Percentiles rank a stretch among this genome's conserved stretches.
Conservation (phyloP, 2,113 vertebrate genomes). For the Cyphomyrus plagiostoma region DNA sequence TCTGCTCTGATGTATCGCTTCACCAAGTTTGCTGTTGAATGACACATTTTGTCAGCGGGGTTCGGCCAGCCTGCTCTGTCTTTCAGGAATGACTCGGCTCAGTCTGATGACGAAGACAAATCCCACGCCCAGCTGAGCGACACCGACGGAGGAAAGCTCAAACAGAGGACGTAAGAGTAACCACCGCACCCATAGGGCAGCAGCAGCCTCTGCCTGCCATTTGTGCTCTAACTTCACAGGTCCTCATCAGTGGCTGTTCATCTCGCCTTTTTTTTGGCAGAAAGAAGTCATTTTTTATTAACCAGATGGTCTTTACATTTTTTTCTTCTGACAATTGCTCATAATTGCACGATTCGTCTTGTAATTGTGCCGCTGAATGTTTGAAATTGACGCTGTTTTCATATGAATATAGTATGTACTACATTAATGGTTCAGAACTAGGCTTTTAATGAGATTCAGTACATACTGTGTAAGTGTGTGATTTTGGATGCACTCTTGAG, state of each 20-base stretch:
- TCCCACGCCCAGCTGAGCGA: slow-evolving; percentile 74
- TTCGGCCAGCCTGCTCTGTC: slow-evolving; percentile 19
- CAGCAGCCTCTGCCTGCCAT: neutral
- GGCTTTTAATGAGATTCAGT: neutral
- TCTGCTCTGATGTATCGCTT: neutral
- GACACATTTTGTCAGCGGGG: neutral
- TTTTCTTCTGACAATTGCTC: neutral
- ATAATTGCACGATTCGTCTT: neutral
- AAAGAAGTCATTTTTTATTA: neutral
- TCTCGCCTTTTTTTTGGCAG: neutral
- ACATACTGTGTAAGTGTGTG: neutral
- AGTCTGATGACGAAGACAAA: slow-evolving; percentile 97
- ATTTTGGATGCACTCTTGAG: neutral
- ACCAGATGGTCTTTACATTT: neutral
- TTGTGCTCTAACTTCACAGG: neutral
- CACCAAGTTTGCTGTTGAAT: neutral
- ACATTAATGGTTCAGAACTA: neutral
- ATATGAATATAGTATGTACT: neutral
- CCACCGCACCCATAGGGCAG: neutral
- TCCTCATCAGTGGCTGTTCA: neutral
- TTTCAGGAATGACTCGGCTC: slow-evolving; percentile 82
- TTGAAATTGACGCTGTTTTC: neutral
- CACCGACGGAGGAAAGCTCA: slow-evolving; percentile 86
- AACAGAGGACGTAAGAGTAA: slow-evolving; percentile 87
- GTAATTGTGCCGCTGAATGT: neutral